Evolutionary conservation across 2,113 vertebrate species (phyloP).

Genomic region (Neogale vison): DNA sequence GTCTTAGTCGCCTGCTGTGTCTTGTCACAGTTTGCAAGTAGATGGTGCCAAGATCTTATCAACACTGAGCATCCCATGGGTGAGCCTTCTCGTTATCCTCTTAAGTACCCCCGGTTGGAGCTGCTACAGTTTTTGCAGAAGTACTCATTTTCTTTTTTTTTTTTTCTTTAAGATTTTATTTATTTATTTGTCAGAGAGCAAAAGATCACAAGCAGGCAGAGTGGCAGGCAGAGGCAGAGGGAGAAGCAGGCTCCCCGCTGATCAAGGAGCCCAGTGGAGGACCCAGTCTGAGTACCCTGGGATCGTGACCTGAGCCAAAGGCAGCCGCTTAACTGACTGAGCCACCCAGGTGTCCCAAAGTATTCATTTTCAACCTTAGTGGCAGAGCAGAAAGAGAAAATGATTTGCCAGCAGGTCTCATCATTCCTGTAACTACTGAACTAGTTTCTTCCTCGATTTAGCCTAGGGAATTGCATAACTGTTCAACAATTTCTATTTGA

Average conservation of each 20-base stretch:
- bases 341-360: neutral
- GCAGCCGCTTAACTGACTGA: too few relatives aligned
- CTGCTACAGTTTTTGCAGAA: neutral
- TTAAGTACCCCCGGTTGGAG: neutral
- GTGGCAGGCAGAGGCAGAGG: too few relatives aligned
- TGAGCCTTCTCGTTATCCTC: neutral
- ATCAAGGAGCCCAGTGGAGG: too few relatives aligned
- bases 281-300: too few relatives aligned
- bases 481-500: neutral
- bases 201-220: too few relatives aligned
- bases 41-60: neutral
- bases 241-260: too few relatives aligned
- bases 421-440: neutral
- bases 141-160: neutral
- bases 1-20: neutral
- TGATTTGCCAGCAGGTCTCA: neutral
- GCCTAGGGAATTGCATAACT: neutral
- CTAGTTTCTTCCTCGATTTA: neutral
- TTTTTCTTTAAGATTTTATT: too few relatives aligned
- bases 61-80: neutral
- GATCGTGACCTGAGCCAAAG: too few relatives aligned
- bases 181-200: too few relatives aligned
- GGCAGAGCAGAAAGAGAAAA: neutral
- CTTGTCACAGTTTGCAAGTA: slow-evolving; percentile 22
- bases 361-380: neutral